Base-by-base conservation (phyloP, 1,140 invertebrate species). In the Scaptomyza montana region DNA sequence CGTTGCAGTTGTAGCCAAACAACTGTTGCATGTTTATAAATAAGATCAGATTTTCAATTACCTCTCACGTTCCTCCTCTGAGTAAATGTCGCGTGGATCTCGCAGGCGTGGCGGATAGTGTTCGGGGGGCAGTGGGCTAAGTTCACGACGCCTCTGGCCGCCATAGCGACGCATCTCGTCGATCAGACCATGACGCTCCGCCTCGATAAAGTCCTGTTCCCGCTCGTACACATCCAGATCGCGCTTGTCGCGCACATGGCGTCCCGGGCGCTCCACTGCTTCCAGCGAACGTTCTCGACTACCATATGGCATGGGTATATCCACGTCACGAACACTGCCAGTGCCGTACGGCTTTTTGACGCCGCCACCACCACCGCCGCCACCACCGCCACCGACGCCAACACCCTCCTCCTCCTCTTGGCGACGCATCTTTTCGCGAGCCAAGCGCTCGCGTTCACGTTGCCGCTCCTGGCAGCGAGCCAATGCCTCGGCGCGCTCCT, bases 371-470 rank as follows among this genome's bases (percentile, higher is more conserved):
- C 33, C 76, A 77, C 90, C 85, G 30, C 3, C 30, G 5, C 30
- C 90, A 0, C 85, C 65, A 0, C 78, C 81, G 7, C 68, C 54
- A 7, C 56, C 59, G 0, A 57, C 73, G 30, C 56, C 77, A 8
- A 12, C 12, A 8, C 39, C 39, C 57, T 77, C 92, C n/a, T 87
- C 93, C 76, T 79, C 90, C 66, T 80, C 93, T 85, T 87, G 93
- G 68, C 82, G 92, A 55, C 80, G 92, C 78, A 77, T 81, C 65
- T 89, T 93, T 78, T 92, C 90, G n/a, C 78, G 92, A 60, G 91
- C 91, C 69, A 94, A 90, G 64, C 95, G 92, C 71, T 95, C 94
- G 5, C 94, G 92, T 63, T 95, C 94, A 60, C 94, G 92, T 67
- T 94, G 93, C 7, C 93, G 91, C 65, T 94, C 93, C 76, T 94